phyloP scores from a whole-genome alignment of 2,113 vertebrate species.

The Neolamprologus kungweensis region DNA sequence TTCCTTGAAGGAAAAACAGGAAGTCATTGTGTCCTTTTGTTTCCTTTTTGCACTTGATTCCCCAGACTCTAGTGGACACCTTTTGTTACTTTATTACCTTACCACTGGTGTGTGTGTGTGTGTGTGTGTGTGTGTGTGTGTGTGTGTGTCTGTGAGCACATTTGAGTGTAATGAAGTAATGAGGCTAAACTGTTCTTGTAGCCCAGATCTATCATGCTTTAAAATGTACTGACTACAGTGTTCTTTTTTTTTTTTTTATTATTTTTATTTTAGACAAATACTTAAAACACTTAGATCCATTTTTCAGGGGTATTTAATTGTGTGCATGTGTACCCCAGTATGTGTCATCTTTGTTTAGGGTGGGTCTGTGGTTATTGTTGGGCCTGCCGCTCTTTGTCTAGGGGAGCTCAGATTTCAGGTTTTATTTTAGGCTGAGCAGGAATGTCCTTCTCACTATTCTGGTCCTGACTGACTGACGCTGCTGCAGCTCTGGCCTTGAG shows the following conservation, averaged over 20 bases:
- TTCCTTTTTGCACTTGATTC: slow-evolving; percentile 48
- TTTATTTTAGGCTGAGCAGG: slow-evolving; percentile 68
- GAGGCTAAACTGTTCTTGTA: neutral
- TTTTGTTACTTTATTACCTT: slow-evolving; percentile 42
- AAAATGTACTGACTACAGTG: neutral
- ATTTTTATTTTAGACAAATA: too few relatives aligned
- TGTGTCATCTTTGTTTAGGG: slow-evolving; percentile 44
- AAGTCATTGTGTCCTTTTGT: slow-evolving; percentile 52
- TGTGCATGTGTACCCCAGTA: neutral
- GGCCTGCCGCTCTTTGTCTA: slow-evolving; percentile 51
- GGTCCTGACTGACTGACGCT: slow-evolving; percentile 48
- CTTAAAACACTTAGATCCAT: neutral
- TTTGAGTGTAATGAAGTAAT: neutral
- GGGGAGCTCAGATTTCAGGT: slow-evolving; percentile 68
- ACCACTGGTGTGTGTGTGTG: neutral
- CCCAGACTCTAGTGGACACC: slow-evolving; percentile 16
- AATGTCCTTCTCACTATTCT: slow-evolving; percentile 70
- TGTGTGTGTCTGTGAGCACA: fast-evolving
- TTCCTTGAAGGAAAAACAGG: too few relatives aligned
- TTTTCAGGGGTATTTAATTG: neutral
- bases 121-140: too few relatives aligned
- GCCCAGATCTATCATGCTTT: neutral
- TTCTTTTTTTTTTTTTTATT: fast-evolving
- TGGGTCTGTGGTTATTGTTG: slow-evolving; percentile 61
- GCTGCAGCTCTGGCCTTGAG: slow-evolving; percentile 20